Conservation (phyloP, 2,113 vertebrate species). For the Pongo pygmaeus region DNA sequence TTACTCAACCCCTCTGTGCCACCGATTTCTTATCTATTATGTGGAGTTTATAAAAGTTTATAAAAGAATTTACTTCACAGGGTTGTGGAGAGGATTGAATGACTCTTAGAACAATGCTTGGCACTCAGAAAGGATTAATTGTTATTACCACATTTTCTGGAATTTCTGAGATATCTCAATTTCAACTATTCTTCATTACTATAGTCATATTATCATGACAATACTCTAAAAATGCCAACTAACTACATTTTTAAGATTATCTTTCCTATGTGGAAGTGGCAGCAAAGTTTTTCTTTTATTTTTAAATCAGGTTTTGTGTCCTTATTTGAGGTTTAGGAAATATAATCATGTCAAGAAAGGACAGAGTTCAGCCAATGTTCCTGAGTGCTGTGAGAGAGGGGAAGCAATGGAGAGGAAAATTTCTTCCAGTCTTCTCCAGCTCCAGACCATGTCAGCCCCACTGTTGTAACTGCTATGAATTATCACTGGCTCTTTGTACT, state of each 20-base stretch:
- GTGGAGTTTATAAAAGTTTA: conserved; percentile 10
- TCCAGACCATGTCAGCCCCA: neutral
- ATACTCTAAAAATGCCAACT: conserved; percentile 3
- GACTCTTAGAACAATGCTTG: conserved; percentile 6
- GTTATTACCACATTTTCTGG: conserved; percentile 8
- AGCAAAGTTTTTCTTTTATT: neutral
- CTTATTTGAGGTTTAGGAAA: conserved; percentile 21
- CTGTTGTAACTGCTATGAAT: neutral
- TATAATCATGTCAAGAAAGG: neutral
- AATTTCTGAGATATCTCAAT: conserved; percentile 44
- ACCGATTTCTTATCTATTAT: neutral
- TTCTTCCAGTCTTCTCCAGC: neutral
- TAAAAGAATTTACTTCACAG: conserved; percentile 24
- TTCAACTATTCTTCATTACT: conserved; percentile 16
- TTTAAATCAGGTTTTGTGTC: neutral
- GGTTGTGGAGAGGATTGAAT: neutral
- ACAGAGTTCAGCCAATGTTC: neutral
- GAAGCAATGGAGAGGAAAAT: neutral
- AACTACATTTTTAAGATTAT: neutral
- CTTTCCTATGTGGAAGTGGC: neutral
- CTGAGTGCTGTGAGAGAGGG: neutral
- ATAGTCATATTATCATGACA: conserved; percentile 7
- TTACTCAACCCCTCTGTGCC: neutral
- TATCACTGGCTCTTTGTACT: neutral
- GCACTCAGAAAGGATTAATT: conserved; percentile 25